Percentiles rank a stretch among this genome's conserved stretches.
Conservation (phyloP, 2,797 vertebrate genomes). For the Parauchenoglanis punctatus region DNA sequence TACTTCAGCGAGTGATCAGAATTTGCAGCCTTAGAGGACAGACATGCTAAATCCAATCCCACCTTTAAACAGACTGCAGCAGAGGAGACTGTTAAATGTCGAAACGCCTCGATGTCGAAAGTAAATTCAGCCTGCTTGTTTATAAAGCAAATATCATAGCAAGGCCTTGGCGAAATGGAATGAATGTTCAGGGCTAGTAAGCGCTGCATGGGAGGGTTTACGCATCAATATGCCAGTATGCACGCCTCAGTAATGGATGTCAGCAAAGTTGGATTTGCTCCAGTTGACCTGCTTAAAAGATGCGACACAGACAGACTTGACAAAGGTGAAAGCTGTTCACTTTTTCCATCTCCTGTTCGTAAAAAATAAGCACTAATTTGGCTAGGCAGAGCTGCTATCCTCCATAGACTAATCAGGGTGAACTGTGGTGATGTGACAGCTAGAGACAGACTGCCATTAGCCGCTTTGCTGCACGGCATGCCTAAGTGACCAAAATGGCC, state of each 20-base stretch:
- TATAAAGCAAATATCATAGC: constrained; percentile 42
- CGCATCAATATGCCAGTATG: constrained; percentile 17
- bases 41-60: neutral
- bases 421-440: constrained; percentile 19
- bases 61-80: constrained; percentile 23
- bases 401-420: constrained; percentile 32
- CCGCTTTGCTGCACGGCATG: constrained; percentile 17
- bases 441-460: constrained; percentile 25
- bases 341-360: constrained; percentile 19
- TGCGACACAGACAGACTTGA: neutral
- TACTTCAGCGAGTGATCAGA: constrained; percentile 45
- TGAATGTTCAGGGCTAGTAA: neutral
- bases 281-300: constrained; percentile 24
- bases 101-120: neutral
- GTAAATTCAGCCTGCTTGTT: constrained; percentile 29
- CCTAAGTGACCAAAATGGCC: neutral
- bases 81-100: constrained; percentile 10
- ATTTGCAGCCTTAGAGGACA: constrained; percentile 16
- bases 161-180: neutral
- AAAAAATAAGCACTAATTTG: constrained; percentile 24
- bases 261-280: constrained; percentile 18
- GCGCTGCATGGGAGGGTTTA: neutral
- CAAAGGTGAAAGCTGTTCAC: constrained; percentile 9
- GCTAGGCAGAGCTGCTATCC: neutral
- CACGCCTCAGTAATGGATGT: neutral